Conservation (phyloP, 2,113 vertebrate species). For the Melanocharis versteri region DNA sequence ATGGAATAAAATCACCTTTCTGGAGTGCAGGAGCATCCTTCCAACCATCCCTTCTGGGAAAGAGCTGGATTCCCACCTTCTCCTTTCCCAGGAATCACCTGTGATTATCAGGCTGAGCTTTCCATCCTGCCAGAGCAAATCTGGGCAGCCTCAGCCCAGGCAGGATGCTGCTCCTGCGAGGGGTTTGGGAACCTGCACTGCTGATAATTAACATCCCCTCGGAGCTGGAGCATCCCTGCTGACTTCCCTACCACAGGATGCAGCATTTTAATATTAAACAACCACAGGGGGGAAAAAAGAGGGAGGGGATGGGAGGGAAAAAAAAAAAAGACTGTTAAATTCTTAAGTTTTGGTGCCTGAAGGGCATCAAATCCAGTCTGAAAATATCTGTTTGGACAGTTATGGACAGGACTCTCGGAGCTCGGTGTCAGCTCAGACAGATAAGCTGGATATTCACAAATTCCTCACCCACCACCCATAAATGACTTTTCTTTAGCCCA, state of each 20-base stretch:
- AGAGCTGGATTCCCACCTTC: accelerated
- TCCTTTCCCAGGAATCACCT: background rate
- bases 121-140: background rate
- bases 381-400: background rate
- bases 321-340: background rate
- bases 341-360: background rate
- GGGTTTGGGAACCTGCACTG: background rate
- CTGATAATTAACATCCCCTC: background rate
- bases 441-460: background rate
- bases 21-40: background rate
- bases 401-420: background rate
- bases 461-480: background rate
- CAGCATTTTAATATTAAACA: background rate
- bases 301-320: accelerated
- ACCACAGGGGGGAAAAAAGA: accelerated
- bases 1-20: background rate
- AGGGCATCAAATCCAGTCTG: background rate
- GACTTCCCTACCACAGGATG: background rate
- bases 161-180: background rate
- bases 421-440: background rate
- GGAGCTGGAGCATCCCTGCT: background rate
- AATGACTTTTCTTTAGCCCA: background rate
- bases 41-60: background rate
- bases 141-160: background rate
- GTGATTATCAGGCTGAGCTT: background rate